Evolutionary conservation across 2,113 vertebrate species (phyloP).

Genomic region (Anhinga rufa): DNA sequence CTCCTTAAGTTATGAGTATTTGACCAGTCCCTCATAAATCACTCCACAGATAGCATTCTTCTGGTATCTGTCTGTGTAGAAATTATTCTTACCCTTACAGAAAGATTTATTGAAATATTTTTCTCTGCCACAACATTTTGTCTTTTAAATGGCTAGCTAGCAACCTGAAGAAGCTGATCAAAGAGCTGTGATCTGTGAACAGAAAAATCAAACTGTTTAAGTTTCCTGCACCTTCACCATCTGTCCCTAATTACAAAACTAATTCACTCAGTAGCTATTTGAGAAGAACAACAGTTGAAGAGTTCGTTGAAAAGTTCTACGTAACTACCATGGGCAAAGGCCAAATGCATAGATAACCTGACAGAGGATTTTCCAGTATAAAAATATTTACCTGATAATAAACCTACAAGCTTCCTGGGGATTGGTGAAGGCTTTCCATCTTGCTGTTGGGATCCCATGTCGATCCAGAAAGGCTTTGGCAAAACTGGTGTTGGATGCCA

Average conservation of each 20-base stretch:
- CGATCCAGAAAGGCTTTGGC: constrained; percentile 86
- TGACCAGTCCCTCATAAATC: background rate
- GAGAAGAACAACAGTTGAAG: background rate
- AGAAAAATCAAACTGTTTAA: background rate
- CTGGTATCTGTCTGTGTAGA: background rate
- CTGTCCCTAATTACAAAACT: background rate
- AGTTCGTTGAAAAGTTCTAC: too few relatives aligned
- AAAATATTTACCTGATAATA: constrained; percentile 74
- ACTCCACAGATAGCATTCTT: background rate
- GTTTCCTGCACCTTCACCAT: background rate
- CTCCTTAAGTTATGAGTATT: background rate
- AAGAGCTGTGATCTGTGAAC: background rate
- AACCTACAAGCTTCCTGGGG: constrained; percentile 79
- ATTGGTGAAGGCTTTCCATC: constrained; percentile 80
- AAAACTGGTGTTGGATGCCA: constrained; percentile 81
- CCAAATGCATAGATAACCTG: too few relatives aligned
- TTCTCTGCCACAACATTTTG: background rate
- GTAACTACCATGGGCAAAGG: background rate
- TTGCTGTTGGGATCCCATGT: constrained; percentile 80
- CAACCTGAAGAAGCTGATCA: background rate
- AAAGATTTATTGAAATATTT: background rate
- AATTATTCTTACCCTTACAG: background rate
- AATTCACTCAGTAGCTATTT: background rate
- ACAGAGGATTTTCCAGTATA: background rate
- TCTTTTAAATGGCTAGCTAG: background rate